A percentile compares a stretch with the other conserved stretches of the same genome.
phyloP scores from a whole-genome alignment of 2,113 vertebrate species.

The Amazona guildingii region DNA sequence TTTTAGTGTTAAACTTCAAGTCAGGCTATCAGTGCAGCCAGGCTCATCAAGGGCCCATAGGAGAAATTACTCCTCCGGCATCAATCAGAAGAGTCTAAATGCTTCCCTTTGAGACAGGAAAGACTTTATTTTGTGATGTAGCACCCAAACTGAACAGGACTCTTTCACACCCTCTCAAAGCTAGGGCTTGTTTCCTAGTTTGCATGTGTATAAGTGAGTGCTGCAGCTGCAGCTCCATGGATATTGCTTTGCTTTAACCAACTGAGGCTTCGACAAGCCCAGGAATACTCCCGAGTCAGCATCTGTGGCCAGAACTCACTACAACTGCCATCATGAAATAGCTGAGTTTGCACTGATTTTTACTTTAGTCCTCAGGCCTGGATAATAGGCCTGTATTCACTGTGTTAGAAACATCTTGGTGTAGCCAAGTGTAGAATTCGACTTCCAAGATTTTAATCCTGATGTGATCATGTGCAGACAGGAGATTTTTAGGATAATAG shows the following conservation, averaged over 20 bases:
- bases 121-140: background rate
- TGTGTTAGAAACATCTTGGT: background rate
- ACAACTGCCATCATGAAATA: background rate
- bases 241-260: constrained; percentile 17
- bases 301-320: background rate
- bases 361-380: background rate
- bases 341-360: background rate
- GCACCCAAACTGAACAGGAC: constrained; percentile 49
- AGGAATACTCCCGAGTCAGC: background rate
- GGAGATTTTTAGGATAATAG: background rate
- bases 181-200: constrained; percentile 49
- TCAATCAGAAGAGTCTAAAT: constrained; percentile 36
- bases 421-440: background rate
- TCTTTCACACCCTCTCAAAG: constrained; percentile 63
- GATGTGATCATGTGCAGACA: background rate
- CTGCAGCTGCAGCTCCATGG: constrained; percentile 47
- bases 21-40: background rate
- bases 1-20: constrained; percentile 36
- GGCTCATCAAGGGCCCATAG: background rate
- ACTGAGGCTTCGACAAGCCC: background rate
- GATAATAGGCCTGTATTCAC: background rate
- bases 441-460: background rate
- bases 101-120: constrained; percentile 37
- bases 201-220: background rate
- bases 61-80: constrained; percentile 14